These are phyloP conservation scores for Vireo altiloquus DNA, from an alignment of 2,113 vertebrate genomes.

Conservation along the genomic window DNA sequence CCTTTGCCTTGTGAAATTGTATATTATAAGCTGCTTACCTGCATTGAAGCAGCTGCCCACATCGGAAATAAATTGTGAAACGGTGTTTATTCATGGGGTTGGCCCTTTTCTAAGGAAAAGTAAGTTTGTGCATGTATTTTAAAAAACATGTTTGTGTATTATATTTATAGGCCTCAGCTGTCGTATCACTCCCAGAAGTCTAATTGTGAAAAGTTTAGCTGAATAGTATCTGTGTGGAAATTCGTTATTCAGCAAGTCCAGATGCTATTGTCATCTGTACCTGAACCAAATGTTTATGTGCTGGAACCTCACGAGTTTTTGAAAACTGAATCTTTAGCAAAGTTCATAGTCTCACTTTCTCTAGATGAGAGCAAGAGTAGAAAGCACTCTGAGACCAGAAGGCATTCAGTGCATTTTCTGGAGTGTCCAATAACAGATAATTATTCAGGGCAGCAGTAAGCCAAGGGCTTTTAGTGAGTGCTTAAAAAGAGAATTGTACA, in stretches of 20 bases:
- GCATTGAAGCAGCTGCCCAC: background rate
- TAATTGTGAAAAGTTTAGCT: background rate
- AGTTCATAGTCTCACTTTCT: background rate
- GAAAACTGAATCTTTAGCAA: background rate
- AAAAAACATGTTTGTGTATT: background rate
- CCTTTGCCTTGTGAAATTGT: background rate
- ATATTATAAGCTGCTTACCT: background rate
- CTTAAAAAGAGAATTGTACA: background rate
- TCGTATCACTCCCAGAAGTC: background rate
- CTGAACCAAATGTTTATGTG: background rate
- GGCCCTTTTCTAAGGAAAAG: background rate
- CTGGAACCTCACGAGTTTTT: background rate
- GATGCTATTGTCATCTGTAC: background rate
- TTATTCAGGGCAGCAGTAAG: background rate
- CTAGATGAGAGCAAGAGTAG: background rate
- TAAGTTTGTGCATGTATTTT: background rate
- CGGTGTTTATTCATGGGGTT: background rate
- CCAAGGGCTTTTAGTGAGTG: background rate
- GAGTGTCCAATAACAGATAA: background rate
- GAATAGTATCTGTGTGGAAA: background rate
- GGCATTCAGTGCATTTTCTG: background rate
- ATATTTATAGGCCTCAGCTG: background rate
- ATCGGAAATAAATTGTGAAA: background rate
- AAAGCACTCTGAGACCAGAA: background rate
- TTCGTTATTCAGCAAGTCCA: background rate